A percentile compares a stretch with the other conserved stretches of the same genome.
Conservation (phyloP, 2,888 invertebrate species). For the Drosophila phalerata region DNA sequence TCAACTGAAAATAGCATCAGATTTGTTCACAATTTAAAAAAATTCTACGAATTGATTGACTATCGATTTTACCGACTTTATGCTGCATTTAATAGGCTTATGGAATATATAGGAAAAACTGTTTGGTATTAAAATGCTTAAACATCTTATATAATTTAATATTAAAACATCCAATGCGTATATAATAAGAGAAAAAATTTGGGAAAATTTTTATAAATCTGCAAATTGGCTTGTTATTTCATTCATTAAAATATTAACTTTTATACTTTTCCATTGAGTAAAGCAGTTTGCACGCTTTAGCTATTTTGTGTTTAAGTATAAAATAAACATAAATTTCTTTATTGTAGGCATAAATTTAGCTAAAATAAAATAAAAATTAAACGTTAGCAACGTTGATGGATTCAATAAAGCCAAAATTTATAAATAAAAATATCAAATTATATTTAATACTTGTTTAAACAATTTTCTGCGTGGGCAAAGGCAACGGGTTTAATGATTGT, state of each 20-base stretch:
- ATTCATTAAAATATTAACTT: constrained; percentile 2
- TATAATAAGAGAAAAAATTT: background rate
- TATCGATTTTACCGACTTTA: background rate
- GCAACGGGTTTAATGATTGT: constrained; percentile 35
- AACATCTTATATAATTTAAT: too few species aligned
- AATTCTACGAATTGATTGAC: background rate
- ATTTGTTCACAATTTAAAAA: too few species aligned
- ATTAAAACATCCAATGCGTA: too few species aligned
- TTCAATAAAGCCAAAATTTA: constrained; percentile 31
- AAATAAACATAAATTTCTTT: constrained; percentile 18
- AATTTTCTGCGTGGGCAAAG: constrained; percentile 21
- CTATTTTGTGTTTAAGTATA: constrained; percentile 8
- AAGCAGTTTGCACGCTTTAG: constrained; percentile 9
- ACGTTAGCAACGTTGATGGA: constrained; percentile 12
- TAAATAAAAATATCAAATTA: constrained; percentile 53
- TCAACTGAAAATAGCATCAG: too few species aligned
- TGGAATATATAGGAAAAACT: too few species aligned
- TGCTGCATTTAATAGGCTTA: too few species aligned
- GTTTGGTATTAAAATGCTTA: background rate
- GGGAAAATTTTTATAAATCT: background rate
- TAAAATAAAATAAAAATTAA: constrained; percentile 23
- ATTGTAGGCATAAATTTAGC: constrained; percentile 16
- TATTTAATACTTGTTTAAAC: constrained; percentile 43
- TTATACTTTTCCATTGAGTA: constrained; percentile 13
- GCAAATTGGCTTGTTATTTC: background rate